Conservation (phyloP, 2,113 vertebrate species). For the Anhinga rufa region DNA sequence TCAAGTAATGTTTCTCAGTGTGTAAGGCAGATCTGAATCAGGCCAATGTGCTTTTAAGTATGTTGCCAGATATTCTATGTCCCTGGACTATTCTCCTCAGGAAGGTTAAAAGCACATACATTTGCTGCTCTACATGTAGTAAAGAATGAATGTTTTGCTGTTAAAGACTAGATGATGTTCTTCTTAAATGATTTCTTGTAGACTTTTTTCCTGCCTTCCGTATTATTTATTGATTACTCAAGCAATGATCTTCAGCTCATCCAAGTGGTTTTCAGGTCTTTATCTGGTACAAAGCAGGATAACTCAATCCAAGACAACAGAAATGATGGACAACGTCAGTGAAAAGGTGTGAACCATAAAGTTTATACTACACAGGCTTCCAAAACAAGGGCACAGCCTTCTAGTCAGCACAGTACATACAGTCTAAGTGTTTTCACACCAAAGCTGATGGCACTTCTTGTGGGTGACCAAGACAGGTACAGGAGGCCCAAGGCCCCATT, state of each 20-base stretch:
- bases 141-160: not conserved
- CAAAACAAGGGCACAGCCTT: not conserved
- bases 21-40: not conserved
- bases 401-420: no score
- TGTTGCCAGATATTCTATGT: not conserved
- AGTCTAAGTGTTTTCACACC: not conserved
- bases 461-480: not conserved
- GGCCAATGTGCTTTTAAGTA: not conserved
- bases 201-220: not conserved
- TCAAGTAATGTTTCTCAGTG: not conserved
- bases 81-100: not conserved
- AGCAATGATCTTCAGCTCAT: not conserved
- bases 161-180: not conserved
- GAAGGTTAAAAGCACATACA: not conserved
- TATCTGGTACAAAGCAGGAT: not conserved
- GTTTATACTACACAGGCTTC: not conserved
- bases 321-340: not conserved
- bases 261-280: not conserved
- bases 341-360: not conserved
- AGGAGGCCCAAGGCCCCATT: not conserved
- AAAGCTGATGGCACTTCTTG: not conserved
- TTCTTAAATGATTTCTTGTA: not conserved
- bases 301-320: not conserved
- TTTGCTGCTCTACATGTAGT: not conserved
- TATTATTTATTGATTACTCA: not conserved